Evolutionary conservation across 2,888 invertebrate species (phyloP), one percentile per base, ranked within the genome.

Genomic region (Nephrotoma appendiculata): DNA sequence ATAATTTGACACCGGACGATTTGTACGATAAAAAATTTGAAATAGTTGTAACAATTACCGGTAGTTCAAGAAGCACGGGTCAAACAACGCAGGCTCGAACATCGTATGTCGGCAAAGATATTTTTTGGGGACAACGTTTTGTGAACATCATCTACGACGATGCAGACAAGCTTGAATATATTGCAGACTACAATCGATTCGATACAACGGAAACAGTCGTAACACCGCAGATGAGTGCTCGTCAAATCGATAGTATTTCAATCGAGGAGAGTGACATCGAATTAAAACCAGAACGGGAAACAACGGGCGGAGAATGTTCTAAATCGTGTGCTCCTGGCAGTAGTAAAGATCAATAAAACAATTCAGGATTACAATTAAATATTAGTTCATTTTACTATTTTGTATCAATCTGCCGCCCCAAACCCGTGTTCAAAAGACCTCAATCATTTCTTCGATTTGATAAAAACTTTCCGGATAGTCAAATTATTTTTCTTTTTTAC

Each of bases 161-260:
- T 88, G 95, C 95, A 89, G 95, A 96, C 88, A 92, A 94, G 41
- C 95, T 95, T 88, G 95, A 95, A 9, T 96, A 95, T 90, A 94
- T 95, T 89, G 96, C 96, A 87, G 96, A 97, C 91, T 97, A 96
- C 90, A 95, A 95, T n/a, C 94, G 95, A 89, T 97, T 97, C 91
- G 96, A 97, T 89, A 95, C 94, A 89, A 96, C 96, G 0, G 93
- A 94, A 87, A 85, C 44, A 5, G 85, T 85, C n/a, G 11, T 41
- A 84, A 84, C 71, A 3, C 71, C 71, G 2, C 71, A 71, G 11
- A 19, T 71, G 71, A 71, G 71, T n/a, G 71, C 71, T 3, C 19
- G 9, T 2, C 71, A 71, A 71, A 71, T 71, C 31, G 71, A 71
- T 31, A 71, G 31, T 31, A 31, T 9, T 31, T 71, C 71, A 9